These are phyloP conservation scores for Alexandromys fortis DNA, from an alignment of 2,113 vertebrate species.

Conservation along the genomic window DNA sequence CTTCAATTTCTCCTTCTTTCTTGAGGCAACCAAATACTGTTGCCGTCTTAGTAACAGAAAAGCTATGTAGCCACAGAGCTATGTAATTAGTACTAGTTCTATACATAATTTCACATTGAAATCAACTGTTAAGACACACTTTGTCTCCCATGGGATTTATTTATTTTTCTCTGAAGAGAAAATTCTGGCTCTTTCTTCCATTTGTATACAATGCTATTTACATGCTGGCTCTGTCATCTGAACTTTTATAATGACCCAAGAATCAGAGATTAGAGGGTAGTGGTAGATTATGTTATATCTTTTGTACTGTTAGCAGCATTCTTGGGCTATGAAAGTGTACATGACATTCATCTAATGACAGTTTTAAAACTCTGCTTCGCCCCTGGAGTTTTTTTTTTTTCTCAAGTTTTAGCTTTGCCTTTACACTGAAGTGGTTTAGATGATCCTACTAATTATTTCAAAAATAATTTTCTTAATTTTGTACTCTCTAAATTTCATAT, in stretches of 20 bases:
- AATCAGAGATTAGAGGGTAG: neutral
- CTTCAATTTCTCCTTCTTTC: neutral
- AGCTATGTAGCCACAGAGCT: neutral
- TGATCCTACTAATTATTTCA: neutral
- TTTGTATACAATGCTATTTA: neutral
- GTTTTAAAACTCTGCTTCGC: neutral
- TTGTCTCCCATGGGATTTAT: neutral
- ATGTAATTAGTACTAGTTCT: neutral
- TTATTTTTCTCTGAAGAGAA: conserved; percentile 4
- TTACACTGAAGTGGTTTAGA: neutral
- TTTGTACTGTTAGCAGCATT: neutral
- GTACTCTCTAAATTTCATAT: neutral
- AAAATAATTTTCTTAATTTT: conserved; percentile 35
- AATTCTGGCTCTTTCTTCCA: neutral
- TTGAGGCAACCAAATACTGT: neutral
- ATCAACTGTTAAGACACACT: neutral
- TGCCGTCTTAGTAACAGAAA: neutral
- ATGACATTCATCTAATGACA: neutral
- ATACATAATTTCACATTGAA: neutral
- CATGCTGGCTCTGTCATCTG: neutral
- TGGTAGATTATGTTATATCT: neutral
- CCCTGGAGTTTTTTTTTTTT: neutral
- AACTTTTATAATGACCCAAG: neutral
- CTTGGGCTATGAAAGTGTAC: neutral
- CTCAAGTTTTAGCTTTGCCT: neutral